Conservation (phyloP, 2,113 vertebrate genomes). For the Ictalurus punctatus region DNA sequence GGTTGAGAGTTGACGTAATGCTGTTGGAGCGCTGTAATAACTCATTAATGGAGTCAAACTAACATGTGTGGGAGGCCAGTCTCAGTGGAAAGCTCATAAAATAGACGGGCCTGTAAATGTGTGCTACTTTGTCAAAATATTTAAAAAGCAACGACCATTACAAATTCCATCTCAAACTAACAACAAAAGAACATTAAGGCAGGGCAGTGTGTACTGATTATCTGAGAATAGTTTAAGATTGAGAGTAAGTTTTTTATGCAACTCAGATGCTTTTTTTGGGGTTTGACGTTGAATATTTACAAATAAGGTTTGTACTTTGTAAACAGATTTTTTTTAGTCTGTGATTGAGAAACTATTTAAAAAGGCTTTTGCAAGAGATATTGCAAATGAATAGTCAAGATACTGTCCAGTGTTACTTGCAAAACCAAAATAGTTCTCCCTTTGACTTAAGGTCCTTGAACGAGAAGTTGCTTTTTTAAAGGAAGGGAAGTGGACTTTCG, state of each 20-base stretch:
- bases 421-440: conserved; percentile 22
- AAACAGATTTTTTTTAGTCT: conserved; percentile 35
- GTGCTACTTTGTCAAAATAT: conserved; percentile 67
- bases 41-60: conserved; percentile 70
- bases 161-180: conserved; percentile 59
- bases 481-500: conserved; percentile 61
- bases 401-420: not conserved
- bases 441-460: conserved; percentile 51
- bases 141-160: conserved; percentile 61
- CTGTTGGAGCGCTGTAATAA: conserved; percentile 55
- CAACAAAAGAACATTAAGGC: conserved; percentile 39
- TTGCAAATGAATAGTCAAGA: conserved; percentile 11
- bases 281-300: conserved; percentile 11
- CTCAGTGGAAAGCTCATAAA: conserved; percentile 62
- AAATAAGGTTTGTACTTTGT: conserved; percentile 48
- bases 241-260: conserved; percentile 41
- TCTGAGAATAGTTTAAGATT: conserved; percentile 23
- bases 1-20: conserved; percentile 66
- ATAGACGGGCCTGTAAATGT: conserved; percentile 58
- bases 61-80: conserved; percentile 61
- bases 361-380: conserved; percentile 15
- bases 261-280: not conserved
- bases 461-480: conserved; percentile 64
- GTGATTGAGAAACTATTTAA: conserved; percentile 2
- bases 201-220: not conserved